These are phyloP conservation scores for Onychorhynchus coronatus DNA, from an alignment of 2,113 vertebrate species.

Conservation along the genomic window DNA sequence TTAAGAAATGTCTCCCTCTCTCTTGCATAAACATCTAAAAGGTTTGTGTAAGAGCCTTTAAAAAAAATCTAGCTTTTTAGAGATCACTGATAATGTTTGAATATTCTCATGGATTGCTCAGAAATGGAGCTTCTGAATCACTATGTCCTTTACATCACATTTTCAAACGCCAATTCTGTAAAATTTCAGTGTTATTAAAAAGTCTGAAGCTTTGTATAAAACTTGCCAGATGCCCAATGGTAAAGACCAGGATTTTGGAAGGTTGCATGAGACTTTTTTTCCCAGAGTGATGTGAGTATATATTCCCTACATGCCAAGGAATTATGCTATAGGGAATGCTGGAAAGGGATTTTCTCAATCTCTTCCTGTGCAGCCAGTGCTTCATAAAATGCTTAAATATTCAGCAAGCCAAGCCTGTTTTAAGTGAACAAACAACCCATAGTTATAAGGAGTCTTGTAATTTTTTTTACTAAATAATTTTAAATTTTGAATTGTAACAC, in stretches of 20 bases:
- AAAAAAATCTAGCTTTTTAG: neutral
- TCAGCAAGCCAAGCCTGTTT: neutral
- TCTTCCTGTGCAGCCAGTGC: neutral
- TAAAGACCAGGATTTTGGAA: conserved; percentile 17
- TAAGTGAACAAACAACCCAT: neutral
- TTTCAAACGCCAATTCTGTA: neutral
- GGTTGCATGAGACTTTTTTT: neutral
- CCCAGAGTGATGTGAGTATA: neutral
- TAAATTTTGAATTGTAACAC: neutral
- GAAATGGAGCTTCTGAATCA: neutral
- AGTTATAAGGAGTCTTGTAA: neutral
- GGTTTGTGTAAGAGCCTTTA: neutral
- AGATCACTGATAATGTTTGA: neutral
- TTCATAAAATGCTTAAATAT: neutral
- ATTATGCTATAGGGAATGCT: neutral
- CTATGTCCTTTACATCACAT: neutral
- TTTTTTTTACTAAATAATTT: neutral
- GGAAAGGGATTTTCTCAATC: conserved; percentile 2
- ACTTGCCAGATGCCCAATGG: neutral
- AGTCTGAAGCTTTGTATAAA: neutral
- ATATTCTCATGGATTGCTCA: neutral
- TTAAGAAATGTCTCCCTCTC: neutral
- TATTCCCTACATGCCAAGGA: neutral
- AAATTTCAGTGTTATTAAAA: neutral
- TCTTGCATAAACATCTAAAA: neutral